Base-by-base conservation (phyloP, 2,888 invertebrate genomes). In the Ommatoiulus sabulosus region DNA sequence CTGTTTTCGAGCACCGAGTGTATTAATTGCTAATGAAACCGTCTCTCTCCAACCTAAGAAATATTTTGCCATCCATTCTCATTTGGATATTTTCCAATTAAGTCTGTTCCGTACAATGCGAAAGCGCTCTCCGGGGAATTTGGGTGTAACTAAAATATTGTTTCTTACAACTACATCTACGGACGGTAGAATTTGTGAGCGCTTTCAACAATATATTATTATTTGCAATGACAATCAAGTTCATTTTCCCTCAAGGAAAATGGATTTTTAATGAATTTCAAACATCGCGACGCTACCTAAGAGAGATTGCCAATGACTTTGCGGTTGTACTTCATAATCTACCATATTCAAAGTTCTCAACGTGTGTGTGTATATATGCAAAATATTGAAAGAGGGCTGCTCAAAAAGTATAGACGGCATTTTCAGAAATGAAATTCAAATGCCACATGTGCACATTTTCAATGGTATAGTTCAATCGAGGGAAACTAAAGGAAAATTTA, bases 1-100 rank as follows among this genome's bases (percentile, higher is more conserved):
- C 80, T 80, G 24, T 80, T 80, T 80, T 80, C 80, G 80, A 80
- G 80, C 80, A 80, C 35, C 80, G 80, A 80, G 80, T 80, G 80
- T 80, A 80, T 80, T 80, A 80, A 80, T 80, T 80, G 80, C 80
- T 80, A 80, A 80, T 80, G 80, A 80, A 80, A 80, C 80, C 43
- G 80, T 80, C 80, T 80, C 24, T 72, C 80, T 80, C 35, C 80
- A 15, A 80, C 35, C 80, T 43, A 43, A 80, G 80, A 80, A 80
- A 80, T 80, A 80, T 80, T 80, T 80, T 80, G 80, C 80, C 80
- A 80, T 80, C 80, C 80, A 80, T 80, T 80, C 80, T 80, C 80
- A 80, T 80, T 80, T 80, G 80, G 80, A 80, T 80, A 80, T 80
- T 80, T 80, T 80, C 80, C 80, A 80, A 80, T 80, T 80, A 80